phyloP scores from a whole-genome alignment of 92 coral and sea anemone genomes.

The Phenganax stokvisi region DNA sequence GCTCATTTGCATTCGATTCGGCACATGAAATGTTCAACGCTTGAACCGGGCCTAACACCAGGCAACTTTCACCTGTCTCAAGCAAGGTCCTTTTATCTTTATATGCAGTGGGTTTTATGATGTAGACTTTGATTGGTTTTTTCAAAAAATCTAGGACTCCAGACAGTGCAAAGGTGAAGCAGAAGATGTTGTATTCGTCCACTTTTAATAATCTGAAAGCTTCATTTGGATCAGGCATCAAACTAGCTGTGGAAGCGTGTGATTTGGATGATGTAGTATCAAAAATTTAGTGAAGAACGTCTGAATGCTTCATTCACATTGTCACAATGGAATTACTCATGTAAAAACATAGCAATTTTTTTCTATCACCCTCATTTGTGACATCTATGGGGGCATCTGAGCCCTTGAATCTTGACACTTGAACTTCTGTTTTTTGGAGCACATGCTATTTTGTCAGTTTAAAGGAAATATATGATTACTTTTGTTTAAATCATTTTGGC shows the following conservation, averaged over 20 bases:
- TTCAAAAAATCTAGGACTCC: conserved; percentile 38
- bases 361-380: not conserved
- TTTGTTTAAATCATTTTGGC: not conserved
- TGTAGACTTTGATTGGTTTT: not conserved
- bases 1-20: too few relatives aligned
- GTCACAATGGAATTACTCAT: not conserved
- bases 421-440: conserved; percentile 2
- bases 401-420: not conserved
- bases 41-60: too few relatives aligned
- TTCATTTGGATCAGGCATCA: conserved; percentile 41
- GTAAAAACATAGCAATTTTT: not conserved
- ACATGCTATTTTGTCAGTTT: conserved; percentile 12
- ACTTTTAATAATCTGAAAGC: conserved; percentile 50
- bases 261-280: not conserved
- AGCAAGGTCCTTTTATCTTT: too few relatives aligned
- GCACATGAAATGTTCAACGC: too few relatives aligned
- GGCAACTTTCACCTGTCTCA: too few relatives aligned
- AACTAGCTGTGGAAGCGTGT: conserved; percentile 35
- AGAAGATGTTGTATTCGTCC: conserved; percentile 58
- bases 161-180: conserved; percentile 33
- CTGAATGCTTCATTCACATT: not conserved
- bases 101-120: too few relatives aligned
- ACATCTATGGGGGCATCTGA: not conserved
- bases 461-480: not conserved
- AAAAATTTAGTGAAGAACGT: not conserved